A percentile compares a stretch with the other conserved stretches of the same genome.
Conservation (phyloP, 2,888 invertebrate species). For the Ypsolopha scabrella region DNA sequence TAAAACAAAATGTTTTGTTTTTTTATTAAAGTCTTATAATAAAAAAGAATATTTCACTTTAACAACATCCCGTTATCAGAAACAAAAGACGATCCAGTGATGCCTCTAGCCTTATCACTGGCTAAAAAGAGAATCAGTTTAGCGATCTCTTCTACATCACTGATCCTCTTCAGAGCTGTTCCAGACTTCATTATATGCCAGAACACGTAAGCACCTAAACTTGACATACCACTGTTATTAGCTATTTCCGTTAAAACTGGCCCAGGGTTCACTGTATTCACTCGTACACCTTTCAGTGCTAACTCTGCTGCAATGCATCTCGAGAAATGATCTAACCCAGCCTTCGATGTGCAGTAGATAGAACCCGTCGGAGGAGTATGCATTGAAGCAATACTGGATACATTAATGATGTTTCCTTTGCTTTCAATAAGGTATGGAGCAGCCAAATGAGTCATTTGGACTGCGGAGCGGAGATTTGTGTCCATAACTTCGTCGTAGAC, state of each 20-base stretch:
- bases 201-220: slow-evolving; percentile 81
- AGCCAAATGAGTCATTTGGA: not conserved
- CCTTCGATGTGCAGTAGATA: slow-evolving; percentile 29
- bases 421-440: slow-evolving; percentile 1
- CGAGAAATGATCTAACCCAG: too few species aligned
- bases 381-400: slow-evolving; percentile 1
- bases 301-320: slow-evolving; percentile 71
- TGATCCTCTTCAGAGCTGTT: slow-evolving; percentile 88
- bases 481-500: slow-evolving; percentile 1
- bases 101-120: slow-evolving; percentile 85
- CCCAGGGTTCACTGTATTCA: slow-evolving; percentile 94
- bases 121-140: slow-evolving; percentile 89
- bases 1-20: too few species aligned
- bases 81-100: slow-evolving; percentile 74
- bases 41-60: too few species aligned
- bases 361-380: slow-evolving; percentile 74
- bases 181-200: slow-evolving; percentile 75
- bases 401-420: slow-evolving; percentile 5
- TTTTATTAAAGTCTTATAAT: too few species aligned
- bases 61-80: too few species aligned
- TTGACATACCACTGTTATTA: slow-evolving; percentile 67
- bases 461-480: slow-evolving; percentile 1
- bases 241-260: slow-evolving; percentile 89
- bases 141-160: slow-evolving; percentile 87
- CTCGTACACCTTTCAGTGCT: slow-evolving; percentile 82